These are phyloP conservation scores for Apogon hyalosoma DNA, from an alignment of 2,797 vertebrate species.

Conservation along the genomic window DNA sequence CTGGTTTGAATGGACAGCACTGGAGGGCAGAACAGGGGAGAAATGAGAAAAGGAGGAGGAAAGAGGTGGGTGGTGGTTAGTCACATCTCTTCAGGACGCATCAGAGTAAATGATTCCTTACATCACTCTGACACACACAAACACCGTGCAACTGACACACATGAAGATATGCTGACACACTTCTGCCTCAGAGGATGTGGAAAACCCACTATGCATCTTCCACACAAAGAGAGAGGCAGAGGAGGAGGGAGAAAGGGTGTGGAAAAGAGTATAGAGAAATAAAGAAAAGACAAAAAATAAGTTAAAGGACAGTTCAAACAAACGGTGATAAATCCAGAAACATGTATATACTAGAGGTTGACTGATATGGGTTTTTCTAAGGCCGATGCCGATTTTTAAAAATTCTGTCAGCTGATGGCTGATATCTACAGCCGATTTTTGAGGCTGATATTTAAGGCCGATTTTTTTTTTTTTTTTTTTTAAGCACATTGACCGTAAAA, in stretches of 20 bases:
- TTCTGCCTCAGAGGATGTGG: constrained; percentile 73
- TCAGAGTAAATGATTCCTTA: constrained; percentile 61
- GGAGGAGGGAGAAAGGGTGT: constrained; percentile 9
- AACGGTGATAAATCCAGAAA: too few species aligned
- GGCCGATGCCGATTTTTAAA: too few species aligned
- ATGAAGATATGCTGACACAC: constrained; percentile 71
- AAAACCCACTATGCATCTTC: constrained; percentile 60
- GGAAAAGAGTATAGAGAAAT: not conserved
- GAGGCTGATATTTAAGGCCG: too few species aligned
- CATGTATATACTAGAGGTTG: too few species aligned
- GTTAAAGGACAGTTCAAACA: too few species aligned
- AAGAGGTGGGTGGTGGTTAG: constrained; percentile 62
- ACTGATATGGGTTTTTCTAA: too few species aligned
- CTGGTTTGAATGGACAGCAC: constrained; percentile 59
- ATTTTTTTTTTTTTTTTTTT: too few species aligned
- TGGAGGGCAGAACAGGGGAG: constrained; percentile 48
- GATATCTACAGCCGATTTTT: too few species aligned
- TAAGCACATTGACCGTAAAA: too few species aligned
- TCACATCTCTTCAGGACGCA: constrained; percentile 65
- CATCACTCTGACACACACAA: constrained; percentile 67
- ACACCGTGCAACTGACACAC: constrained; percentile 55
- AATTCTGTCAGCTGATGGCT: too few species aligned
- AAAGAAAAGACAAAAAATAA: too few species aligned
- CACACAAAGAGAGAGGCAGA: constrained; percentile 1
- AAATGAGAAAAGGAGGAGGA: constrained; percentile 21